Base-by-base conservation (phyloP, 2,797 vertebrate species). In the Bradypus variegatus region DNA sequence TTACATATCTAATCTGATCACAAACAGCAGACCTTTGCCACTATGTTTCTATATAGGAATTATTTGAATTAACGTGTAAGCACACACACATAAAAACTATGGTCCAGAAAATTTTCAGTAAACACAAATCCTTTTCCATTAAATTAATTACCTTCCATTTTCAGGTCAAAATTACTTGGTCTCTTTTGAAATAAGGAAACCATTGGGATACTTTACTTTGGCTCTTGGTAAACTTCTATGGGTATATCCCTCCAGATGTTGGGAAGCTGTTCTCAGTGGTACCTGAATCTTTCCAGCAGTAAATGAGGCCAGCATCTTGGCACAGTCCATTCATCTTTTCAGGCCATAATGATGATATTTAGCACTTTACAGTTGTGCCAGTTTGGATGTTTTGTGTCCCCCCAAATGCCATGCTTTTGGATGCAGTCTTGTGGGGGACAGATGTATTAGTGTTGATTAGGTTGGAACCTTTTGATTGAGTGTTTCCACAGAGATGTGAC, bases 121-220 rank as follows among this genome's bases (percentile, higher is more conserved):
- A 93, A 93, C 53, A 91, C 15, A 92, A 60, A 65, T 85, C 31
- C 60, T 92, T 90, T 78, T 65, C 36, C 23, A 82, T 88, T 83
- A 87, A 85, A n/a, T 93, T 62, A 73, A 93, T 45, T 81, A 38
- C 48, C 11, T 93, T 89, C 58, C 87, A 73, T 80, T 94, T 73
- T 81, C 23, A 77, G 72, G 50, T 88, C 65, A 82, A 91, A 81
- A 89, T 58, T 62, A 73, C 27, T 89, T 67, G 75, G 87, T 55
- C 8, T 79, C 62, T 93, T 86, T 88, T 64, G 86, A 82, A 70
- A 86, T 8, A 81, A 87, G 60, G 62, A 50, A 88, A 84, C 29
- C 29, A 64, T 15, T 53, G 79, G 60, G 36, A 70, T 81, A 50
- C 14, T 60, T 93, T 18, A 48, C n/a, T 70, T 33, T 86, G 83